These are phyloP conservation scores for Drosophila eohydei DNA, from an alignment of 2,888 invertebrate species.

Conservation along the genomic window DNA sequence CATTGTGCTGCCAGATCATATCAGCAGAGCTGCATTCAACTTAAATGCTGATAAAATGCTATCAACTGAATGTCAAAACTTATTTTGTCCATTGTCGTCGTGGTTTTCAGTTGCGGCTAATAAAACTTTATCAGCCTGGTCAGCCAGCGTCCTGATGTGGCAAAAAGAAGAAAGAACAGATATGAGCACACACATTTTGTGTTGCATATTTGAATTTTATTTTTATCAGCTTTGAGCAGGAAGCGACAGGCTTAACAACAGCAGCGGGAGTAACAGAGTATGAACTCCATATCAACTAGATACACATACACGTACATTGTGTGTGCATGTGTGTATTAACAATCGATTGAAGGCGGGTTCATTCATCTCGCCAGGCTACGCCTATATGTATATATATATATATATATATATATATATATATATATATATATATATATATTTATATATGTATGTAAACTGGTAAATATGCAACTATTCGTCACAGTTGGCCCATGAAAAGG, in stretches of 20 bases:
- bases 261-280: neutral
- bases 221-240: slow-evolving; percentile 22
- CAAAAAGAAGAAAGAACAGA: slow-evolving; percentile 16
- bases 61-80: slow-evolving; percentile 70
- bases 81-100: slow-evolving; percentile 42
- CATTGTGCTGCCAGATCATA: slow-evolving; percentile 39
- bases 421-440: neutral
- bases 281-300: slow-evolving; percentile 7
- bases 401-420: neutral
- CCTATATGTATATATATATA: slow-evolving; percentile 6
- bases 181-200: neutral
- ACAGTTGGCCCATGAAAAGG: slow-evolving; percentile 26
- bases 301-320: neutral
- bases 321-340: slow-evolving; percentile 12
- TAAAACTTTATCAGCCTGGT: slow-evolving; percentile 41
- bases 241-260: slow-evolving; percentile 1
- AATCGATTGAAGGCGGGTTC: slow-evolving; percentile 34
- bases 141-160: slow-evolving; percentile 17
- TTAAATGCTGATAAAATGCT: slow-evolving; percentile 67
- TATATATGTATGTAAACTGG: neutral
- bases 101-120: slow-evolving; percentile 38
- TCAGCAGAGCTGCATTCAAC: slow-evolving; percentile 27
- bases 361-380: slow-evolving; percentile 31
- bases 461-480: slow-evolving; percentile 34
- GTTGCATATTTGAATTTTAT: slow-evolving; percentile 24